Conservation (phyloP, 1,140 invertebrate genomes). For the Steinernema feltiae region DNA sequence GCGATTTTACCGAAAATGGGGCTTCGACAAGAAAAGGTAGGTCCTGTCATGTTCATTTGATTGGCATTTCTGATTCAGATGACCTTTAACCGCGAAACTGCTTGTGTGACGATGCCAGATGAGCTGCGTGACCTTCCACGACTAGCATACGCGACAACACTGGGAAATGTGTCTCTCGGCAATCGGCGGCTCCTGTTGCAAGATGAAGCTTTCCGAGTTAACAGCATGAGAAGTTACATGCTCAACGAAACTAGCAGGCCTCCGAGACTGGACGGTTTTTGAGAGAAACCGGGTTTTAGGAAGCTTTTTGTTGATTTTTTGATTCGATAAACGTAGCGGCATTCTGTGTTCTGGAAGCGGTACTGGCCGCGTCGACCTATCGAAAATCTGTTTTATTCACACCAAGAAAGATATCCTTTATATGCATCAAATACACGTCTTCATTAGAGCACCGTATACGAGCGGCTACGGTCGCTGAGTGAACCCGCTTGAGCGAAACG, state of each 20-base stretch:
- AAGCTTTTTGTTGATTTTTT: not conserved
- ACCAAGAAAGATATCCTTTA: not conserved
- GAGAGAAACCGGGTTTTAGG: not conserved
- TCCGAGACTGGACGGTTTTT: not conserved
- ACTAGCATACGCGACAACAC: not conserved
- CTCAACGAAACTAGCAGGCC: slow-evolving; percentile 2
- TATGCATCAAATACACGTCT: not conserved
- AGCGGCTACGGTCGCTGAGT: not conserved
- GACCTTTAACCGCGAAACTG: not conserved
- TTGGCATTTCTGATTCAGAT: not conserved
- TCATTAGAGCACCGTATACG: slow-evolving; percentile 3
- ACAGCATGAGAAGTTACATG: slow-evolving; percentile 1
- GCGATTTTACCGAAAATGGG: not conserved
- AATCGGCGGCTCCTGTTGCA: not conserved
- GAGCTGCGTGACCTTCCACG: not conserved
- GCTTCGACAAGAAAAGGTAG: not conserved
- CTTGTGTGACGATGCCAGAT: not conserved
- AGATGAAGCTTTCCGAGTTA: not conserved
- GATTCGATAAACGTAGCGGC: not conserved
- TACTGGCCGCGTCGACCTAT: no score
- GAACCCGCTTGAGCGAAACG: not conserved
- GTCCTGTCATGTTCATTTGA: not conserved
- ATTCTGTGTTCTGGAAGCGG: no score
- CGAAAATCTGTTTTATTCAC: not conserved
- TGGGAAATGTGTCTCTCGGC: not conserved